Evolutionary conservation across 2,113 vertebrate species (phyloP).

Genomic region (Microtus oregoni): DNA sequence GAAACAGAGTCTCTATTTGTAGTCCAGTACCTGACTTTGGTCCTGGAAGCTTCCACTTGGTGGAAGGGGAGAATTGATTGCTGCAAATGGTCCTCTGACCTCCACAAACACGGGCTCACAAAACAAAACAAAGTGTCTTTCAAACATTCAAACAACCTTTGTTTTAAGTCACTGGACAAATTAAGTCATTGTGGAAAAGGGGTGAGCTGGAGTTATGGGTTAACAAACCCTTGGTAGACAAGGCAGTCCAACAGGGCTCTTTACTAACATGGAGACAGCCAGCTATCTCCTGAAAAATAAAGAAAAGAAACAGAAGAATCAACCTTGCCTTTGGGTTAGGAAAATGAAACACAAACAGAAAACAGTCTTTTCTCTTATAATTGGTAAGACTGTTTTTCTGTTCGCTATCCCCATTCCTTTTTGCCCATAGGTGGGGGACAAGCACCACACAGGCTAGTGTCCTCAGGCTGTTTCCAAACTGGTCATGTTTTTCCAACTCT

Average conservation of each 20-base stretch:
- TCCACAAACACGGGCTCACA: not conserved
- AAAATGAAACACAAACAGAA: not conserved
- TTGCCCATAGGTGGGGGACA: not conserved
- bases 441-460: not conserved
- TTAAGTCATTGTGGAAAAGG: not conserved
- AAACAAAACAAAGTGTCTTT: not conserved
- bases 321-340: conserved; percentile 13
- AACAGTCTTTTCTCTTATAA: not conserved
- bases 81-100: not conserved
- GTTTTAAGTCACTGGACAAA: conserved; percentile 37
- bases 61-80: not conserved
- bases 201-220: not conserved
- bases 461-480: not conserved
- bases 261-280: not conserved
- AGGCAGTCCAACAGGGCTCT: not conserved
- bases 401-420: not conserved
- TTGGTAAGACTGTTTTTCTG: not conserved
- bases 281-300: conserved; percentile 8
- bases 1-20: not conserved
- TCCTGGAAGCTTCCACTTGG: too few species aligned
- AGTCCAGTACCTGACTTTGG: not conserved
- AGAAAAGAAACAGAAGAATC: not conserved
- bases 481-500: not conserved
- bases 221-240: conserved; percentile 30
- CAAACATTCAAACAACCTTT: conserved; percentile 15